Percentiles rank a stretch among this genome's conserved stretches.
phyloP scores from a whole-genome alignment of 2,888 invertebrate species.

The Acronicta aceris region DNA sequence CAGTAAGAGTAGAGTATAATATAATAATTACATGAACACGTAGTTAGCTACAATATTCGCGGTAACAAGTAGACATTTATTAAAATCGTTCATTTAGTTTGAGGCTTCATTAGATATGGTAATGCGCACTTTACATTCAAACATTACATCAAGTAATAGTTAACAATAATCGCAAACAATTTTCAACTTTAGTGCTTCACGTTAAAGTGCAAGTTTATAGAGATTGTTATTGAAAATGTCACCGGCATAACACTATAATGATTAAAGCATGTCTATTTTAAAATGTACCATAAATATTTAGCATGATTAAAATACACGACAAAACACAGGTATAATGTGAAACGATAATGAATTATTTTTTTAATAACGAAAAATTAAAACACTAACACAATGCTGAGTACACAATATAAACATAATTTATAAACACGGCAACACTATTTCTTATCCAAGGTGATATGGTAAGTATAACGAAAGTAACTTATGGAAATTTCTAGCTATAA shows the following conservation, averaged over 20 bases:
- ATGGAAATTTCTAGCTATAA: slow-evolving; percentile 16
- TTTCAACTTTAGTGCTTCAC: slow-evolving; percentile 40
- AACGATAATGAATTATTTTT: slow-evolving; percentile 7
- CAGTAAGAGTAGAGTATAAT: slow-evolving; percentile 46
- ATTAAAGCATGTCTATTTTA: slow-evolving; percentile 54
- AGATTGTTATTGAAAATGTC: slow-evolving; percentile 21
- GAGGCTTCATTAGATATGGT: slow-evolving; percentile 36
- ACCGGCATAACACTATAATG: slow-evolving; percentile 11
- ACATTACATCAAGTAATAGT: slow-evolving; percentile 11
- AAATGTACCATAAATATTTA: slow-evolving; percentile 41
- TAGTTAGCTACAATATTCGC: slow-evolving; percentile 31
- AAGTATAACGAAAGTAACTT: slow-evolving; percentile 26
- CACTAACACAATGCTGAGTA: background rate
- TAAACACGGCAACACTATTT: background rate
- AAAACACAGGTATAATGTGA: slow-evolving; percentile 54
- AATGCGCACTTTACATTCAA: slow-evolving; percentile 22
- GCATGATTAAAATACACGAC: slow-evolving; percentile 46
- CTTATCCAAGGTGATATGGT: slow-evolving; percentile 22
- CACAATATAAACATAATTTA: background rate
- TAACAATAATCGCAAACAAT: slow-evolving; percentile 31
- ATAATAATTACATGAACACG: slow-evolving; percentile 26
- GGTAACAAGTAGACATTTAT: slow-evolving; percentile 15
- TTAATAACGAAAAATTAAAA: background rate
- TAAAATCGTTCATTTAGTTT: slow-evolving; percentile 41
- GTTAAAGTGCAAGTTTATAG: slow-evolving; percentile 32